phyloP scores from a whole-genome alignment of 2,888 invertebrate genomes.

The Pharmacophagus antenor region DNA sequence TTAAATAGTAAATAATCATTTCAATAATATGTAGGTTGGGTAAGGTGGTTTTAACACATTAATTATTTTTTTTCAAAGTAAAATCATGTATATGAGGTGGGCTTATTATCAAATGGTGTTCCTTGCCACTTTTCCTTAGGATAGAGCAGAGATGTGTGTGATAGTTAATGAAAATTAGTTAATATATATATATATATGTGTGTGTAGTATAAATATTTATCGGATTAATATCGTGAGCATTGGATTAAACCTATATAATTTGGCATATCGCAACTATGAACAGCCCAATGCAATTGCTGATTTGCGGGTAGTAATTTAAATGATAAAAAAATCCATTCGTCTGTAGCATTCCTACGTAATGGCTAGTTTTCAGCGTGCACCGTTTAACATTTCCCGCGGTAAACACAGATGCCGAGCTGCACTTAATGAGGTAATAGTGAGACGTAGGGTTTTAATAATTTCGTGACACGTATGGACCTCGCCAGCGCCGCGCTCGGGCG shows the following conservation, averaged over 20 bases:
- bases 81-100: no score
- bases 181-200: no score
- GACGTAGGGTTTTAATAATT: slow-evolving; percentile 61
- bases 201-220: no score
- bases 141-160: no score
- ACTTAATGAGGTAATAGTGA: slow-evolving; percentile 57
- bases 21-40: no score
- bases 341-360: slow-evolving; percentile 2
- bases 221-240: neutral
- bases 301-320: neutral
- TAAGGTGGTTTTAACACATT: no score
- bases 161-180: no score
- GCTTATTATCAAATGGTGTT: no score
- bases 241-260: no score
- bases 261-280: neutral
- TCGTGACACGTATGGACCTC: slow-evolving; percentile 56
- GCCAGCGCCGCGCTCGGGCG: slow-evolving; percentile 38
- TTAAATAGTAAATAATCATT: no score
- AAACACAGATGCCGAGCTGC: slow-evolving; percentile 37
- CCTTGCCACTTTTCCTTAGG: no score
- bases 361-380: neutral
- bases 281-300: neutral
- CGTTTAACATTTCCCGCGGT: slow-evolving; percentile 38
- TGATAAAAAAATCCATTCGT: neutral
- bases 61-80: no score